These are phyloP conservation scores for Cavia aperea DNA, from an alignment of 2,113 vertebrate species.

Conservation along the genomic window DNA sequence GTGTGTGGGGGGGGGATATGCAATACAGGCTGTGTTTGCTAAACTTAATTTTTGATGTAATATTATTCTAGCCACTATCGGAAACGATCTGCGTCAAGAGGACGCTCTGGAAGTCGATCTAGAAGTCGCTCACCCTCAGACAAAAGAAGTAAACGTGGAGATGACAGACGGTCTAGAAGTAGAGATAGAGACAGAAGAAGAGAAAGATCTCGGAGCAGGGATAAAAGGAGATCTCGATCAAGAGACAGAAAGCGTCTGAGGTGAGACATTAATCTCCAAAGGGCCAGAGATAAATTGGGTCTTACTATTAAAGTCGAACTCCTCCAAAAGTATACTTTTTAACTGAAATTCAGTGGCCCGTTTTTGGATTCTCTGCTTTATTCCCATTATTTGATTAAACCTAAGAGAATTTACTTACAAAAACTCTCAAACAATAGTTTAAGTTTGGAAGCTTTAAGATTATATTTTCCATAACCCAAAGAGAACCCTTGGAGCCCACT, in stretches of 20 bases:
- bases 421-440: background rate
- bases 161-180: constrained; percentile 82
- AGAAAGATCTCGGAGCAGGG: constrained; percentile 90
- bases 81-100: constrained; percentile 90
- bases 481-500: background rate
- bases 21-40: background rate
- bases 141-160: constrained; percentile 91
- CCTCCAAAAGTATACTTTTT: background rate
- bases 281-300: background rate
- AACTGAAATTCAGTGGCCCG: background rate
- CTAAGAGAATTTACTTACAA: background rate
- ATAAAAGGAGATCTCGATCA: constrained; percentile 91
- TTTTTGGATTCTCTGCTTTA: background rate
- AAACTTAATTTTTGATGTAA: background rate
- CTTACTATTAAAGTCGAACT: background rate
- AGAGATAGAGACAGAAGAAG: constrained; percentile 78
- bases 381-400: background rate
- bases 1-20: background rate
- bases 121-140: constrained; percentile 91
- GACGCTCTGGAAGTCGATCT: constrained; percentile 88
- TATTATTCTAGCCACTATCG: constrained; percentile 85
- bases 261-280: constrained; percentile 68
- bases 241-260: constrained; percentile 91
- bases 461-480: background rate
- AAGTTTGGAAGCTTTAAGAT: background rate